Evolutionary conservation across 2,113 vertebrate genomes (phyloP).

Genomic region (Lepus americanus): DNA sequence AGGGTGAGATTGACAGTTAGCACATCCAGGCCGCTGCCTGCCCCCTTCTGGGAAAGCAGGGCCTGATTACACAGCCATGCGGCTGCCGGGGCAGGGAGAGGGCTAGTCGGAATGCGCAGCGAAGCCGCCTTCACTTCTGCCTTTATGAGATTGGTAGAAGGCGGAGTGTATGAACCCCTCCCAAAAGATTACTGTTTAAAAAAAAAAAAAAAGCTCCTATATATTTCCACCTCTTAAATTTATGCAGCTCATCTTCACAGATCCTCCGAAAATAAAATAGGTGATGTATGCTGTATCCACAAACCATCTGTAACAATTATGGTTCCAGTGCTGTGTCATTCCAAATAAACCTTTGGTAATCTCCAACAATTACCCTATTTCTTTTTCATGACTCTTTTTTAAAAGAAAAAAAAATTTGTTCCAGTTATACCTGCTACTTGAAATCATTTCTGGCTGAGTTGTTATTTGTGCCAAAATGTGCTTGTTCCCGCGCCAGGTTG

Average conservation of each 20-base stretch:
- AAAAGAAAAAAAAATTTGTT: neutral
- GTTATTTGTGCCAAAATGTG: slow-evolving; percentile 75
- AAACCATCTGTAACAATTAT: slow-evolving; percentile 88
- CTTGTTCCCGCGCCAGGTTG: neutral
- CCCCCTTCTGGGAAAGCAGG: slow-evolving; percentile 80
- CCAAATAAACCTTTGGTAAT: slow-evolving; percentile 89
- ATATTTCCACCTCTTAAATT: slow-evolving; percentile 87
- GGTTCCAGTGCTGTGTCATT: slow-evolving; percentile 91
- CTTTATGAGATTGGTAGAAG: slow-evolving; percentile 84
- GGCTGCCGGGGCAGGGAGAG: slow-evolving; percentile 65
- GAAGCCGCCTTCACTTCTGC: slow-evolving; percentile 77
- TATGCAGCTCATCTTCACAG: slow-evolving; percentile 85
- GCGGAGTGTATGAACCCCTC: slow-evolving; percentile 59
- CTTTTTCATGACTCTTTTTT: slow-evolving; percentile 70
- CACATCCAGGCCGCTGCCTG: slow-evolving; percentile 76
- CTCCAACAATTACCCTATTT: slow-evolving; percentile 74
- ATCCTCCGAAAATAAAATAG: slow-evolving; percentile 84
- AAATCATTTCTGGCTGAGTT: neutral
- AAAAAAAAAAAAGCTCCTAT: slow-evolving; percentile 75
- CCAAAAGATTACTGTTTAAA: slow-evolving; percentile 73
- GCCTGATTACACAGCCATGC: slow-evolving; percentile 29
- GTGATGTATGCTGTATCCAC: slow-evolving; percentile 86
- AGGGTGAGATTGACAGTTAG: slow-evolving; percentile 78
- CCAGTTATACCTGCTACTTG: neutral
- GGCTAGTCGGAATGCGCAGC: slow-evolving; percentile 64